Percentiles rank a stretch among this genome's conserved stretches.
Evolutionary conservation across 2,888 invertebrate genomes (phyloP).

Genomic region (Spilarctia lutea): DNA sequence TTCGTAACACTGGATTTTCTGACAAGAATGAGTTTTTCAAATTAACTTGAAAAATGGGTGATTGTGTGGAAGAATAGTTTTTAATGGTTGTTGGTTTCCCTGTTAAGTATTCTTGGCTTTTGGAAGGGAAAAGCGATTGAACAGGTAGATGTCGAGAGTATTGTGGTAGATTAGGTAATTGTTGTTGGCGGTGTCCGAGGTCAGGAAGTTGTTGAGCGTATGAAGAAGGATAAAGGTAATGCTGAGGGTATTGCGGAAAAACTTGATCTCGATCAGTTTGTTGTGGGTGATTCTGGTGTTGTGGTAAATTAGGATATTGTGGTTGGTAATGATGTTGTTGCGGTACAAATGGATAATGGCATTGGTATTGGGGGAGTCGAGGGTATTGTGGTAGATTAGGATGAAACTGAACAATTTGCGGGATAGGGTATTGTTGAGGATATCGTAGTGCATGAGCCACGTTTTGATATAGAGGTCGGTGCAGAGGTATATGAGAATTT

Average conservation of each 20-base stretch:
- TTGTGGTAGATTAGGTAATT: background rate
- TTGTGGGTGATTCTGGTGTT: background rate
- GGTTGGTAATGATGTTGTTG: background rate
- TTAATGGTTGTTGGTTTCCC: no score
- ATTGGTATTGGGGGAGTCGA: background rate
- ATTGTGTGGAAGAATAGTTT: background rate
- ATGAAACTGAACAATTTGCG: background rate
- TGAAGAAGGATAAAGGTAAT: background rate
- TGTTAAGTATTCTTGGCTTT: background rate
- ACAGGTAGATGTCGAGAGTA: background rate
- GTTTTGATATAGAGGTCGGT: background rate
- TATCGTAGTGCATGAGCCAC: background rate
- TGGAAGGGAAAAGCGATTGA: background rate
- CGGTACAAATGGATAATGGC: background rate
- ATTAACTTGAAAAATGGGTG: background rate
- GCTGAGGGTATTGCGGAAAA: background rate
- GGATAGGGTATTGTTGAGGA: background rate
- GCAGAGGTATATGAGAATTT: background rate
- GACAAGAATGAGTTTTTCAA: background rate
- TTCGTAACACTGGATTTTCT: background rate
- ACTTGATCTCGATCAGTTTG: background rate
- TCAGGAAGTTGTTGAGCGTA: background rate
- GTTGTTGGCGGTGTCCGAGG: background rate
- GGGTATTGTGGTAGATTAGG: background rate
- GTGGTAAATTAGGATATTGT: background rate